Evolutionary conservation across 1,140 invertebrate genomes (phyloP).

Genomic region (Gonatopus flavifemur): DNA sequence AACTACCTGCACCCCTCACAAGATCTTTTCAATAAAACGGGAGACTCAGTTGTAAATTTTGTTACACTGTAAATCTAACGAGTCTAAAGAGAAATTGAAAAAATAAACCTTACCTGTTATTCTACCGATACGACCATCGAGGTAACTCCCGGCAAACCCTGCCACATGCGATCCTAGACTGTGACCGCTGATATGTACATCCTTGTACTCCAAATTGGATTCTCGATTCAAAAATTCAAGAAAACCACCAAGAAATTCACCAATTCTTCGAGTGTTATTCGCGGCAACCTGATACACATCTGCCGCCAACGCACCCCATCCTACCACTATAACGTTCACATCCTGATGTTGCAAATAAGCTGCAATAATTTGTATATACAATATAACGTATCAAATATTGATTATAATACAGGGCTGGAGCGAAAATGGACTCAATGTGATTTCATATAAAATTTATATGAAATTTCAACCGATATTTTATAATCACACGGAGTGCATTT

Average conservation of each 20-base stretch:
- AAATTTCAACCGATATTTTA: no score
- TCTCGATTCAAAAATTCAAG: slow-evolving; percentile 45
- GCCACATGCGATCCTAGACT: slow-evolving; percentile 81
- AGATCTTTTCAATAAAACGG: no score
- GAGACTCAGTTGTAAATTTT: no score
- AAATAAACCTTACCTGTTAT: slow-evolving; percentile 62
- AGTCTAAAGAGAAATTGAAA: no score
- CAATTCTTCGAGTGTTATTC: slow-evolving; percentile 47
- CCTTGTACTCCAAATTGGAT: slow-evolving; percentile 48
- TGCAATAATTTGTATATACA: no score
- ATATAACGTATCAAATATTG: no score
- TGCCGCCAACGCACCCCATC: slow-evolving; percentile 64
- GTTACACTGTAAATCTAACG: not conserved
- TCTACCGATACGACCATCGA: slow-evolving; percentile 56
- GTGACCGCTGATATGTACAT: slow-evolving; percentile 79
- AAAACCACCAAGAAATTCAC: slow-evolving; percentile 44
- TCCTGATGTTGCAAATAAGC: slow-evolving; percentile 63
- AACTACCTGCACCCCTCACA: no score
- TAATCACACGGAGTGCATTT: no score
- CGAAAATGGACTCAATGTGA: no score
- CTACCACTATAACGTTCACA: slow-evolving; percentile 67
- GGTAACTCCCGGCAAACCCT: slow-evolving; percentile 67
- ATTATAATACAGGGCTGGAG: no score
- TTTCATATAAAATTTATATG: no score
- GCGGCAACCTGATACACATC: slow-evolving; percentile 44